Conservation (phyloP, 53 echinoderm and acorn worm genomes). For the Crossaster papposus region DNA sequence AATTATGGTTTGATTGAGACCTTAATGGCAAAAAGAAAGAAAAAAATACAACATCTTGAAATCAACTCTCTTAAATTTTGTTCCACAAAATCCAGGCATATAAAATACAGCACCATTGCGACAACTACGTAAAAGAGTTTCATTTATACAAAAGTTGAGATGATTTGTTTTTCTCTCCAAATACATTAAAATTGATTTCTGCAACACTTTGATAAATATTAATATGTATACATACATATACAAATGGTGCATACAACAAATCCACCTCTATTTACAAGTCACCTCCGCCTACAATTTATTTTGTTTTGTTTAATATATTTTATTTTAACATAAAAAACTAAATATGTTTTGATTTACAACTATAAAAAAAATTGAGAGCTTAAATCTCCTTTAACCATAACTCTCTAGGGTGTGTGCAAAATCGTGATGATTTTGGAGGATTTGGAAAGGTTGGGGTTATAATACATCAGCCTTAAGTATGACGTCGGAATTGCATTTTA, state of each 20-base stretch:
- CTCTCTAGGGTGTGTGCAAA: too few relatives aligned
- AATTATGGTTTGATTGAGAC: not conserved
- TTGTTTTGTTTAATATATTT: not conserved
- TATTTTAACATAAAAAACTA: not conserved
- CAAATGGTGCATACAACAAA: slow-evolving; percentile 25
- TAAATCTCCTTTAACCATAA: not conserved
- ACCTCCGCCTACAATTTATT: not conserved
- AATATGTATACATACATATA: slow-evolving; percentile 38
- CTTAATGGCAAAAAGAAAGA: not conserved
- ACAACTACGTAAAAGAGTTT: not conserved
- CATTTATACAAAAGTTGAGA: not conserved
- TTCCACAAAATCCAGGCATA: not conserved
- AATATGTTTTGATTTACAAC: not conserved
- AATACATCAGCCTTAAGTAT: too few relatives aligned
- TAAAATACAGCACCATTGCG: not conserved
- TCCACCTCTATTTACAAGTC: not conserved
- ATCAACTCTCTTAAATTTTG: not conserved
- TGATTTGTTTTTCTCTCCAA: not conserved
- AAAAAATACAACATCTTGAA: not conserved
- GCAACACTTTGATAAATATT: slow-evolving; percentile 32
- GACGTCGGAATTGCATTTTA: too few relatives aligned
- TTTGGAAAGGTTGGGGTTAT: too few relatives aligned
- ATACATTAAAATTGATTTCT: not conserved
- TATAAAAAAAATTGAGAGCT: not conserved
- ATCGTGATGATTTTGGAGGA: too few relatives aligned